These are phyloP conservation scores for Poeciliopsis retropinna DNA, from an alignment of 2,113 vertebrate genomes.

Conservation along the genomic window DNA sequence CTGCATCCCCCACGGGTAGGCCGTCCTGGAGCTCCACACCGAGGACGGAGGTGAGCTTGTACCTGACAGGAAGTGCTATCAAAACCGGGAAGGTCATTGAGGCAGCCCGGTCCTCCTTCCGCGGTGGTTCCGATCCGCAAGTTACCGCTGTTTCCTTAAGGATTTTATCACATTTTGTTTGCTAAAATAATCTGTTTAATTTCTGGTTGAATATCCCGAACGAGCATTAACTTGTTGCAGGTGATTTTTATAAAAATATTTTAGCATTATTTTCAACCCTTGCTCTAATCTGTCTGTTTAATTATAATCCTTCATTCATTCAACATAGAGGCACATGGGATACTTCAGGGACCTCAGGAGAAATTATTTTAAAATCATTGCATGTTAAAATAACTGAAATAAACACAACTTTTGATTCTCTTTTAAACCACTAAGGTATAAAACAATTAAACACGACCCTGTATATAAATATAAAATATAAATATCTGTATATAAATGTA, in stretches of 20 bases:
- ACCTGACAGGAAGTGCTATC: slow-evolving; percentile 27
- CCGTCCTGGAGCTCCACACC: slow-evolving; percentile 1
- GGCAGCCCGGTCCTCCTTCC: background rate
- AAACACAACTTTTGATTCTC: too few species aligned
- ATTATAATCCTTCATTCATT: slow-evolving; percentile 12
- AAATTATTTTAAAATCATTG: background rate
- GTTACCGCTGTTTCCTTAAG: fast-evolving
- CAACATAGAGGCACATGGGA: background rate
- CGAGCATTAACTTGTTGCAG: background rate
- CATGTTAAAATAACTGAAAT: too few species aligned
- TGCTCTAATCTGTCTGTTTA: background rate
- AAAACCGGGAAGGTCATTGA: slow-evolving; percentile 71
- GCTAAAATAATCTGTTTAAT: background rate
- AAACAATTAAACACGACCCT: too few species aligned
- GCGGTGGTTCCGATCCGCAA: background rate
- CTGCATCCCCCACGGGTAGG: slow-evolving; percentile 11
- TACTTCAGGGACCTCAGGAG: background rate
- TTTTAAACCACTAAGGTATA: too few species aligned
- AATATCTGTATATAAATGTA: too few species aligned
- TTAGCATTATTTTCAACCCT: background rate
- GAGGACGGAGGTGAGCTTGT: slow-evolving; percentile 52
- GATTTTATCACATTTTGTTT: background rate
- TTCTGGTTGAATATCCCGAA: background rate
- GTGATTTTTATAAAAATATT: background rate
- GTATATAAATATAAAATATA: too few species aligned